A percentile compares a stretch with the other conserved stretches of the same genome.
Evolutionary conservation across 1,140 invertebrate species (phyloP).

Genomic region (Drosophila asahinai): DNA sequence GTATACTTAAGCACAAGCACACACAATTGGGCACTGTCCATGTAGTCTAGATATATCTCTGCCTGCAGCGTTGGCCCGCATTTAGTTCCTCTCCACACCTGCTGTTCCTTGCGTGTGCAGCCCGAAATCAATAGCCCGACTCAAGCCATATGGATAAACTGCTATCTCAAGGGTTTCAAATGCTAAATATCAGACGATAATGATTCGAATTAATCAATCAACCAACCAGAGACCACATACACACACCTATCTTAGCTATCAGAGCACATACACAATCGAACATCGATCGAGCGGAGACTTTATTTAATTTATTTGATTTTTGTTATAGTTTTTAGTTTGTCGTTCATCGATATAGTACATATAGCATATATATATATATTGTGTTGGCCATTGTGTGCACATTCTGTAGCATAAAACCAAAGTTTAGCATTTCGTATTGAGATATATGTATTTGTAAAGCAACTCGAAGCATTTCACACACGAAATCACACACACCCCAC

Average conservation of each 20-base stretch:
- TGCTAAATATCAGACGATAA: constrained; percentile 47
- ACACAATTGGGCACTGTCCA: constrained; percentile 61
- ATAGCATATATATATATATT: constrained; percentile 41
- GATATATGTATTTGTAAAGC: constrained; percentile 69
- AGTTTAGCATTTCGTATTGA: constrained; percentile 81
- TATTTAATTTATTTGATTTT: constrained; percentile 70
- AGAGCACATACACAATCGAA: constrained; percentile 14
- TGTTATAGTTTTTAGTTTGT: constrained; percentile 71
- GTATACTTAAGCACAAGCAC: constrained; percentile 70
- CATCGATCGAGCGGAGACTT: constrained; percentile 54
- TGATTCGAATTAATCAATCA: constrained; percentile 36
- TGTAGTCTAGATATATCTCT: constrained; percentile 47
- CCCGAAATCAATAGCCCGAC: constrained; percentile 53
- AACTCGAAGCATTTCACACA: constrained; percentile 58
- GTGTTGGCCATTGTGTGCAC: constrained; percentile 82
- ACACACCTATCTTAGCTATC: constrained; percentile 45
- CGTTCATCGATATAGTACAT: constrained; percentile 55
- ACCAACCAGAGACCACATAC: constrained; percentile 23
- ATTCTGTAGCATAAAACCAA: constrained; percentile 82
- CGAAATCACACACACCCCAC: constrained; percentile 17
- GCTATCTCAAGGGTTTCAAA: constrained; percentile 75
- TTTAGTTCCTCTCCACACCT: constrained; percentile 68
- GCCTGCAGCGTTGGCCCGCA: constrained; percentile 45
- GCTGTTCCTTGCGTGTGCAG: constrained; percentile 42
- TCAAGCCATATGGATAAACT: constrained; percentile 57